Base-by-base conservation (phyloP, 2,888 invertebrate species). In the Augiades crinisus region DNA sequence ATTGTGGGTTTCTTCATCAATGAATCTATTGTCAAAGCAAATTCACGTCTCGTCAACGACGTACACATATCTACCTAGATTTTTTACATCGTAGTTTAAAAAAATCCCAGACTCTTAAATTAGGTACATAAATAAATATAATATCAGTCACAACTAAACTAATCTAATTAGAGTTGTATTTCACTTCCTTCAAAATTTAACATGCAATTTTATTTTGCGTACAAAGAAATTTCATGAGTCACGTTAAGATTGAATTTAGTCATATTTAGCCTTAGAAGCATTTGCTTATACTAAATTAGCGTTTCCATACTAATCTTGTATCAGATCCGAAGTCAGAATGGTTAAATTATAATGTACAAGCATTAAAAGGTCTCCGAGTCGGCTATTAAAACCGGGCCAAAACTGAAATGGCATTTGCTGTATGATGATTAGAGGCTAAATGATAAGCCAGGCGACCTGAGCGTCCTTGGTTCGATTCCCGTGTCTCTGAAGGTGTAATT, bases 401-500 rank as follows among this genome's bases (percentile, higher is more conserved):
- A 83, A 72, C 82, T 69, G 73, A 81, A 88, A 88, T 87, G 88
- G 84, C 87, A 88, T 84, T 82, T 73, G 84, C 75, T 71, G 64
- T 74, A 81, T 84, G 75, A 81, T 89, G 79, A 85, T 87, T 85
- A 86, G 80, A 70, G 72, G 73, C 77, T 81, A 85, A 86, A 87
- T 87, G 88, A 87, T 87, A 84, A 86, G 79, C 78, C 75, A 62
- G 68, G 70, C 74, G 89, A 88, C 88, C 89, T 64, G 68, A 65
- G 77, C 81, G 89, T 82, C 88, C 88, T 89, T 87, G 86, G 78
- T 76, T 74, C 72, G 83, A 80, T 74, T 84, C 83, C 83, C 78
- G 86, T 88, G 88, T 88, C 88, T 88, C 82, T 88, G 65, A 59
- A 77, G 67, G 77, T 87, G 81, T 84, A 89, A 89, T 89, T 89